Evolutionary conservation across 2,888 invertebrate species (phyloP).

Genomic region (Drosophila testacea): DNA sequence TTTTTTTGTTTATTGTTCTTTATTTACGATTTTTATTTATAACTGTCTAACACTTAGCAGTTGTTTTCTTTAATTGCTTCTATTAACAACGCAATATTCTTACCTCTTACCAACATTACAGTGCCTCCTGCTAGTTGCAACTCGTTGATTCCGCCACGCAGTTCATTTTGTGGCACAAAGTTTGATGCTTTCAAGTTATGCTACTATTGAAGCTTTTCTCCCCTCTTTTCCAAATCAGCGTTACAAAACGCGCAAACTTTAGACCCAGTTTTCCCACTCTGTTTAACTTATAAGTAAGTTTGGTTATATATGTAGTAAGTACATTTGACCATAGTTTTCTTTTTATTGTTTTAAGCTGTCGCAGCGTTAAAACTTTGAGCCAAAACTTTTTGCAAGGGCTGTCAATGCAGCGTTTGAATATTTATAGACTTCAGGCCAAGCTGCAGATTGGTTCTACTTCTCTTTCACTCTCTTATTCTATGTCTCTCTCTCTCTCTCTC

Average conservation of each 20-base stretch:
- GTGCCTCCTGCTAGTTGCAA: background rate
- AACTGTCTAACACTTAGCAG: background rate
- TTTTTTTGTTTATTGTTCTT: too few species aligned
- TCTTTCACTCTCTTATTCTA: background rate
- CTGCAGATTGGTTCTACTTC: conserved; percentile 10
- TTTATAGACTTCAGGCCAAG: conserved; percentile 64
- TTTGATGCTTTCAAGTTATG: conserved; percentile 26
- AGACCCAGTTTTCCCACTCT: background rate
- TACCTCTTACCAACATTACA: background rate
- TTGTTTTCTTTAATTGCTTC: background rate
- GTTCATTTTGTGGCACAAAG: conserved; percentile 43
- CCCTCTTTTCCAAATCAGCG: conserved; percentile 52
- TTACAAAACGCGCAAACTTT: conserved; percentile 57
- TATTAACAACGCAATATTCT: too few species aligned
- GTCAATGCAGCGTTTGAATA: conserved; percentile 68
- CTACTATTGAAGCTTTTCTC: conserved; percentile 22
- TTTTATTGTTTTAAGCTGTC: conserved; percentile 63
- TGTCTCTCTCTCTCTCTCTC: background rate
- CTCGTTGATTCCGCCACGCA: conserved; percentile 16
- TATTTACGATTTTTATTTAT: too few species aligned
- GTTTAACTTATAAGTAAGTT: conserved; percentile 18
- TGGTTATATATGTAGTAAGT: conserved; percentile 2
- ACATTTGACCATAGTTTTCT: conserved; percentile 41
- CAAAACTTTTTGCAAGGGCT: conserved; percentile 57
- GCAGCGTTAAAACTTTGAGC: conserved; percentile 53